A percentile compares a stretch with the other conserved stretches of the same genome.
Conservation (phyloP, 2,113 vertebrate species). For the Isichthys henryi region DNA sequence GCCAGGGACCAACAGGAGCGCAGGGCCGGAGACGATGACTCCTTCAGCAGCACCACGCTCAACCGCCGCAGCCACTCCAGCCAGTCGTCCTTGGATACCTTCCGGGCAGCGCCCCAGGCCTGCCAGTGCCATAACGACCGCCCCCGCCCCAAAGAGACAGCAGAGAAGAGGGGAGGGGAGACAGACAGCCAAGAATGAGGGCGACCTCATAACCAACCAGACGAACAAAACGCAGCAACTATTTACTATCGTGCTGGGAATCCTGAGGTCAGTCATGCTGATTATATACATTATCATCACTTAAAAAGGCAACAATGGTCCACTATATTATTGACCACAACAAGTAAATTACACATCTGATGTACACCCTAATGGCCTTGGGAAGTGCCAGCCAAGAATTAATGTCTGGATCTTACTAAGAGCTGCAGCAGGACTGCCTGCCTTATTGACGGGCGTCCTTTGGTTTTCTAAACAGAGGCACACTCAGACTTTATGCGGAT, state of each 20-base stretch:
- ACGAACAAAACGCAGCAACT: not conserved
- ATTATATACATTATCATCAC: not conserved
- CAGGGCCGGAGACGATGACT: conserved; percentile 90
- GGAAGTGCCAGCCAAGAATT: not conserved
- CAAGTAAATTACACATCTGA: not conserved
- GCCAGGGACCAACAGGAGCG: conserved; percentile 96
- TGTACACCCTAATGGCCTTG: not conserved
- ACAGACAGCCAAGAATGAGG: not conserved
- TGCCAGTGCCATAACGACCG: not conserved
- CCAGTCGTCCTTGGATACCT: conserved; percentile 99
- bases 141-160: not conserved
- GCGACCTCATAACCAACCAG: not conserved
- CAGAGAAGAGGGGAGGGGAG: not conserved
- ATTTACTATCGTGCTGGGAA: not conserved
- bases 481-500: not conserved
- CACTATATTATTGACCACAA: not conserved
- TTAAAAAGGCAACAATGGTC: not conserved
- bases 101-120: conserved; percentile 96
- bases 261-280: not conserved
- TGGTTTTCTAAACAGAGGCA: not conserved
- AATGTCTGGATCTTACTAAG: not conserved
- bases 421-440: not conserved
- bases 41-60: conserved; percentile 91
- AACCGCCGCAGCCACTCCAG: conserved; percentile 90
- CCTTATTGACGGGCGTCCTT: not conserved